phyloP scores from a whole-genome alignment of 2,797 vertebrate species.

The Petrocephalus sullivani region DNA sequence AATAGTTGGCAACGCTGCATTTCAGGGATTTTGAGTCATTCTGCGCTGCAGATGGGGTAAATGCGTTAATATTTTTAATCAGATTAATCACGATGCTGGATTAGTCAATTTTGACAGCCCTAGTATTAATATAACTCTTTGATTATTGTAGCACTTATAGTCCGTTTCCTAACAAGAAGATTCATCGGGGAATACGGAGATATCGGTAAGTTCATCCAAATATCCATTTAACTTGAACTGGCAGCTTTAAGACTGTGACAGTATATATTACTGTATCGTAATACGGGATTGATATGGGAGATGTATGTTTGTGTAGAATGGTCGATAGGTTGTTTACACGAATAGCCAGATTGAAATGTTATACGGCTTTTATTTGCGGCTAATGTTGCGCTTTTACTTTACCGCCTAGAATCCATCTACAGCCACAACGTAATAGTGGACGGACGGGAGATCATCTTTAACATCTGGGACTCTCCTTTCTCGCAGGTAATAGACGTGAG shows the following conservation, averaged over 20 bases:
- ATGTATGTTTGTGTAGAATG: not conserved
- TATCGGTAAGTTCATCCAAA: slow-evolving; percentile 61
- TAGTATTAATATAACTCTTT: not conserved
- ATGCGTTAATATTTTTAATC: too few relatives aligned
- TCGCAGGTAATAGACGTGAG: slow-evolving; percentile 57
- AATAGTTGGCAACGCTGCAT: too few relatives aligned
- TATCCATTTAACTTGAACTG: not conserved
- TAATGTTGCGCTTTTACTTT: not conserved
- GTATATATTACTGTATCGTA: not conserved
- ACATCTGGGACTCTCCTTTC: slow-evolving; percentile 77
- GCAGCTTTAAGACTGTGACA: not conserved
- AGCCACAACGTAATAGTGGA: slow-evolving; percentile 68
- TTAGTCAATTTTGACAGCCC: too few relatives aligned
- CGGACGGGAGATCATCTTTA: slow-evolving; percentile 70
- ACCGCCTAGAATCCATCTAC: slow-evolving; percentile 73
- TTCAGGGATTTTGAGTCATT: too few relatives aligned
- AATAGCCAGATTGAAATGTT: not conserved
- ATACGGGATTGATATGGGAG: not conserved
- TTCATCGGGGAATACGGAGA: slow-evolving; percentile 87
- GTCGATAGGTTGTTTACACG: not conserved
- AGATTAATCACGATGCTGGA: too few relatives aligned
- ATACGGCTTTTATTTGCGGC: not conserved
- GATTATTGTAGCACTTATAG: slow-evolving; percentile 67
- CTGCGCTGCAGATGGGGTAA: too few relatives aligned
- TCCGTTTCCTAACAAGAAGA: slow-evolving; percentile 78